Percentiles rank a stretch among this genome's conserved stretches.
Conservation (phyloP, 2,797 vertebrate species). For the Chromis chromis region DNA sequence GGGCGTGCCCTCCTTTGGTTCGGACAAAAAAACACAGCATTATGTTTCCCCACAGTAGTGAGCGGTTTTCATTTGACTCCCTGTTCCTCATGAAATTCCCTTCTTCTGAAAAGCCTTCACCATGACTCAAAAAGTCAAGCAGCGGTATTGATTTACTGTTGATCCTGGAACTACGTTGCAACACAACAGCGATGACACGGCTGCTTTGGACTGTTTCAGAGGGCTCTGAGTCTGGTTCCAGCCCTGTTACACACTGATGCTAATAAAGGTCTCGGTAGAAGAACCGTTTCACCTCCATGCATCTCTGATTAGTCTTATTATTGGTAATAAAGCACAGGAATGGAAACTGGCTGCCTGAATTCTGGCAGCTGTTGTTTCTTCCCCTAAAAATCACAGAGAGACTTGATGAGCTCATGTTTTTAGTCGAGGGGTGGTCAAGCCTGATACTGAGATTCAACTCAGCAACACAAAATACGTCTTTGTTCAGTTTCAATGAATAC, state of each 20-base stretch:
- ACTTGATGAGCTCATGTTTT: constrained; percentile 75
- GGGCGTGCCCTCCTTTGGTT: constrained; percentile 68
- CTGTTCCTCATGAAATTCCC: constrained; percentile 20
- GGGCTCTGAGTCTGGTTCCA: constrained; percentile 13
- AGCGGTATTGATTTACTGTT: constrained; percentile 49
- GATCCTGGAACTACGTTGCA: constrained; percentile 46
- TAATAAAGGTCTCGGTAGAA: constrained; percentile 44
- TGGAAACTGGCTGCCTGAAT: constrained; percentile 65
- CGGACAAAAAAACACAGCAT: constrained; percentile 41
- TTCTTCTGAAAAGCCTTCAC: constrained; percentile 25
- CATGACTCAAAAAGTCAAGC: constrained; percentile 27
- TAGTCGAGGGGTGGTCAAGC: constrained; percentile 57
- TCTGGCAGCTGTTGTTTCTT: constrained; percentile 65
- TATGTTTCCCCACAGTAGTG: constrained; percentile 38
- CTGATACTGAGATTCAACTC: constrained; percentile 46
- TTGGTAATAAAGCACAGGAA: constrained; percentile 71
- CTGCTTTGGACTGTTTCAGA: constrained; percentile 26
- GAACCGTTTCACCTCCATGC: constrained; percentile 67
- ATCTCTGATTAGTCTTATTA: constrained; percentile 75
- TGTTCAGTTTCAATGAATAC: constrained; percentile 30
- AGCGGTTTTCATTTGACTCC: constrained; percentile 44
- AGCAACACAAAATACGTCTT: constrained; percentile 54
- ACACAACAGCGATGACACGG: constrained; percentile 20
- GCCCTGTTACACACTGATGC: constrained; percentile 23
- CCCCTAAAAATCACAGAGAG: constrained; percentile 64